Conservation (phyloP, 2,888 invertebrate species). For the Aphodius granarius region DNA sequence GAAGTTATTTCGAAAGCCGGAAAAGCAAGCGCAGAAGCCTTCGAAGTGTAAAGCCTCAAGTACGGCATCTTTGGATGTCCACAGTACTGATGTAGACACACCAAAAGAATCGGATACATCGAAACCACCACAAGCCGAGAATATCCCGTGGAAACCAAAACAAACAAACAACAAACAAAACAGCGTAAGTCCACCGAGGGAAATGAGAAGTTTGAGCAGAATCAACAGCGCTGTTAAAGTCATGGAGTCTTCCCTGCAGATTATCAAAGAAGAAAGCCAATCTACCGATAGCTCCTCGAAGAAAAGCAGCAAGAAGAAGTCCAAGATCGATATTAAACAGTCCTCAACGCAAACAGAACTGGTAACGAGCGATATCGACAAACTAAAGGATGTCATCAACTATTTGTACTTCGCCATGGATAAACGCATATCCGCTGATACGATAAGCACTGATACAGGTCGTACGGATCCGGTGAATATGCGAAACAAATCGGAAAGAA, state of each 20-base stretch:
- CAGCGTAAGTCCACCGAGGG: not conserved
- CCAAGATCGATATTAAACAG: conserved; percentile 13
- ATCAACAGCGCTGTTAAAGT: conserved; percentile 24
- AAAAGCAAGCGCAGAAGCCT: no score
- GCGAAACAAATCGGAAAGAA: not conserved
- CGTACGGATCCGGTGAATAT: not conserved
- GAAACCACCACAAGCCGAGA: not conserved
- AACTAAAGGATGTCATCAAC: conserved; percentile 26
- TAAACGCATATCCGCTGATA: not conserved
- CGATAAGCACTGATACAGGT: not conserved
- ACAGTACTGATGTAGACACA: not conserved
- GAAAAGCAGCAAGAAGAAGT: conserved; percentile 12
- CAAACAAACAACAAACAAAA: no score
- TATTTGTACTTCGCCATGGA: conserved; percentile 21
- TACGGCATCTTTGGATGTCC: not conserved
- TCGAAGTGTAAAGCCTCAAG: not conserved
- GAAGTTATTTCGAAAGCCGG: not conserved
- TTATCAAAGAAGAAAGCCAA: conserved; percentile 28
- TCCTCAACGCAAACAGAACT: conserved; percentile 20
- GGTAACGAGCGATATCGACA: conserved; percentile 20
- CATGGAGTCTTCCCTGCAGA: conserved; percentile 25
- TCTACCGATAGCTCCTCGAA: conserved; percentile 22
- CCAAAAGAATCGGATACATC: not conserved
- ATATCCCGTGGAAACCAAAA: not conserved
- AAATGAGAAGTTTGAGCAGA: conserved; percentile 15